phyloP scores from a whole-genome alignment of 64 coral and sea anemone genomes.

The Montipora capricornis region DNA sequence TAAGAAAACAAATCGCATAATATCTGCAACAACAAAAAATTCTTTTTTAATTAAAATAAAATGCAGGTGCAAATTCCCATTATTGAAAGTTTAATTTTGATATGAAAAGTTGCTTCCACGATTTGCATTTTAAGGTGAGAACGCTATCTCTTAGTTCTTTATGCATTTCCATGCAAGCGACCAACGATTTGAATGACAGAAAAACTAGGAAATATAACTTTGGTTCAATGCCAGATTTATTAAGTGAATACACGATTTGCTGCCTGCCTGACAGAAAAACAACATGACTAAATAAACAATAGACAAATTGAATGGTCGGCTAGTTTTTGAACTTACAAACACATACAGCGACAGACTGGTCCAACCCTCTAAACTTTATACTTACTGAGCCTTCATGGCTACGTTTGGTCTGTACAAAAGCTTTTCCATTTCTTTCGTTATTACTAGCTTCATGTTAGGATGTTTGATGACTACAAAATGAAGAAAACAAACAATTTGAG shows the following conservation, averaged over 20 bases:
- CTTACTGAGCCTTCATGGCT: conserved; percentile 94
- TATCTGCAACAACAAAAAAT: conserved; percentile 64
- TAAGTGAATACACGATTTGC: too few species aligned
- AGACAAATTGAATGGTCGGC: background rate
- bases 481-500: background rate
- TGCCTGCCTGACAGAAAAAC: background rate
- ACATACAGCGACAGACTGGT: background rate
- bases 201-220: background rate
- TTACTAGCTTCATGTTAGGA: conserved; percentile 97
- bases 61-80: background rate
- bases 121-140: too few species aligned
- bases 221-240: too few species aligned
- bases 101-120: background rate
- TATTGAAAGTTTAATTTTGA: background rate
- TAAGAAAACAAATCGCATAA: conserved; percentile 96
- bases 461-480: conserved; percentile 86
- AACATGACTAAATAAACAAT: background rate
- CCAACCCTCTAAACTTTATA: background rate
- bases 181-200: background rate
- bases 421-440: conserved; percentile 87
- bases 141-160: too few species aligned
- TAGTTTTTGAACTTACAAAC: background rate
- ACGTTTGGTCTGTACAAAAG: conserved; percentile 94
- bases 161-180: background rate
- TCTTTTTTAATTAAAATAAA: background rate